Evolutionary conservation across 2,888 invertebrate genomes (phyloP).

Genomic region (Melanchra persicariae): DNA sequence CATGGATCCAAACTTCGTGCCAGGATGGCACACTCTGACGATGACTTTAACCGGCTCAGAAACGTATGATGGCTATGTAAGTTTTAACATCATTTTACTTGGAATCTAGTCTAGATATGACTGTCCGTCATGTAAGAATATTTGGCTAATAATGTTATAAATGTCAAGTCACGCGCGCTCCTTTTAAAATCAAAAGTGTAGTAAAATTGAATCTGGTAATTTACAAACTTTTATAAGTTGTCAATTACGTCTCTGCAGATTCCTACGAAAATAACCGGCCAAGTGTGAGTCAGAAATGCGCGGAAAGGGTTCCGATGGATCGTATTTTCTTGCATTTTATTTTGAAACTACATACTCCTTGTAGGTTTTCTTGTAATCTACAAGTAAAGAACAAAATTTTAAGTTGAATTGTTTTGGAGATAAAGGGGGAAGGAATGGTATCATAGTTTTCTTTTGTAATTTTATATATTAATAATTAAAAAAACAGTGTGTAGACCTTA

Average conservation of each 20-base stretch:
- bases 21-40: conserved; percentile 35
- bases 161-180: not conserved
- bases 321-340: too few species aligned
- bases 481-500: not conserved
- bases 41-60: conserved; percentile 12
- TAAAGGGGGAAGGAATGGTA: too few species aligned
- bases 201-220: not conserved
- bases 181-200: not conserved
- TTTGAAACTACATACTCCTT: too few species aligned
- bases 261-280: too few species aligned
- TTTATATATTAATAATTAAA: too few species aligned
- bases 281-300: too few species aligned
- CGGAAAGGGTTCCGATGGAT: too few species aligned
- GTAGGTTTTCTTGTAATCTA: too few species aligned
- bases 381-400: too few species aligned
- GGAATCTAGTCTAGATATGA: not conserved
- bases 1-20: not conserved
- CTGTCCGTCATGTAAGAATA: not conserved
- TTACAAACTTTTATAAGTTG: not conserved
- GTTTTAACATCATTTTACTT: conserved; percentile 14
- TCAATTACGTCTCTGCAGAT: not conserved
- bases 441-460: too few species aligned
- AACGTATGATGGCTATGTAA: conserved; percentile 39
- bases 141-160: not conserved
- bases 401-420: too few species aligned